Base-by-base conservation (phyloP, 2,113 vertebrate genomes). In the Myotis davidii region DNA sequence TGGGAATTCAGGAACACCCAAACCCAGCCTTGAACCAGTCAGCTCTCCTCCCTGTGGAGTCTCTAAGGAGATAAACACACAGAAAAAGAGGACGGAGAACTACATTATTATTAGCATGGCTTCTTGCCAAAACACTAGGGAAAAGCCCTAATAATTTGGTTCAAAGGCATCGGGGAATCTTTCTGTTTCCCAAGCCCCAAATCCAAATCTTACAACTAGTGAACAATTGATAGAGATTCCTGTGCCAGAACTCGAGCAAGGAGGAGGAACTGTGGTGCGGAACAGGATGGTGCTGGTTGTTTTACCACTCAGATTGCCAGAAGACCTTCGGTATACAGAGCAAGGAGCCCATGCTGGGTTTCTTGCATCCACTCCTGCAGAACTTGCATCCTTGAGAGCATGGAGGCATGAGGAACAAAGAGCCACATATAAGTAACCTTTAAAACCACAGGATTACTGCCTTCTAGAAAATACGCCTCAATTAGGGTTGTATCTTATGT, bases 111-210 rank as follows among this genome's bases (percentile, higher is more conserved):
- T 67, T 78, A 78, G 27, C 42, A 65, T 92, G 21, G 9, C 50
- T 95, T 72, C 69, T 85, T 94, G 50, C 37, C 39, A 56, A 81
- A 94, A 70, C 12, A 61, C 59, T 6, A 16, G 2, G 45, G 37
- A 34, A 56, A 95, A 94, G 37, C 9, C 29, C 65, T 76, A 27
- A 76, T 45, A 45, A 65, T 76, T 94, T 91, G 32, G 45, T 54
- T 3, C 32, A 64, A 81, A 76, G 18, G 10, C 20, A 5, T 54
- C 64, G 67, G 25, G 6, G 10, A 73, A 84, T 5, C 6, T 72
- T 18, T 54, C 37, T 23, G 8, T 69, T 17, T 54, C 9, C 20
- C 48, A 37, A 83, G 17, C 10, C 13, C 29, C 34, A 81, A 81
- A 67, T 81, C 54, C 52, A 93, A 52, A 23, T 91, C 39, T 76